These are phyloP conservation scores for Cecropterus lyciades DNA, from an alignment of 1,140 invertebrate species.

Conservation along the genomic window DNA sequence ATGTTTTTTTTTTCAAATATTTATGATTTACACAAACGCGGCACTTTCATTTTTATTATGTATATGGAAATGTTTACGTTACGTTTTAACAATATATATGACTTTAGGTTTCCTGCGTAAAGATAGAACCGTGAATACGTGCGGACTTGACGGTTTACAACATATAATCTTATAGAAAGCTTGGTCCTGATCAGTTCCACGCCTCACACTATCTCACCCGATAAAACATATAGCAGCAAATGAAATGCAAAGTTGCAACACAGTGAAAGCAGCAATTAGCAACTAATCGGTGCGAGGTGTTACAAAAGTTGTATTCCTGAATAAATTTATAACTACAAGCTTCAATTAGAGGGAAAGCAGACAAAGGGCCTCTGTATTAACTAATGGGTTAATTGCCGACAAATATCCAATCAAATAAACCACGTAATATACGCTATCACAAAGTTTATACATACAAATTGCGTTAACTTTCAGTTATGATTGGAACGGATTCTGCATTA, in stretches of 20 bases:
- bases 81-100: no score
- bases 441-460: conserved; percentile 27
- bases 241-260: conserved; percentile 58
- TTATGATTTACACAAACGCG: no score
- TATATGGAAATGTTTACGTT: no score
- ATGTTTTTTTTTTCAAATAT: no score
- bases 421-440: conserved; percentile 20
- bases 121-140: no score
- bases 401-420: conserved; percentile 39
- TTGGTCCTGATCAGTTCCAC: conserved; percentile 24
- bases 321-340: conserved; percentile 77
- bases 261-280: conserved; percentile 79
- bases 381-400: conserved; percentile 42
- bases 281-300: conserved; percentile 65
- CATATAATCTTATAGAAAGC: conserved; percentile 28
- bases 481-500: no score
- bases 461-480: conserved; percentile 23
- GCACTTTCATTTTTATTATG: no score
- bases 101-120: no score
- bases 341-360: conserved; percentile 78
- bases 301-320: conserved; percentile 78
- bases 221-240: conserved; percentile 60
- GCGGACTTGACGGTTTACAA: neutral
- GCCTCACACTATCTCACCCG: conserved; percentile 44
- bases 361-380: conserved; percentile 58